Evolutionary conservation across 1,140 invertebrate species (phyloP), one percentile per base, ranked within the genome.

Genomic region (Rhagoletis zephyria): DNA sequence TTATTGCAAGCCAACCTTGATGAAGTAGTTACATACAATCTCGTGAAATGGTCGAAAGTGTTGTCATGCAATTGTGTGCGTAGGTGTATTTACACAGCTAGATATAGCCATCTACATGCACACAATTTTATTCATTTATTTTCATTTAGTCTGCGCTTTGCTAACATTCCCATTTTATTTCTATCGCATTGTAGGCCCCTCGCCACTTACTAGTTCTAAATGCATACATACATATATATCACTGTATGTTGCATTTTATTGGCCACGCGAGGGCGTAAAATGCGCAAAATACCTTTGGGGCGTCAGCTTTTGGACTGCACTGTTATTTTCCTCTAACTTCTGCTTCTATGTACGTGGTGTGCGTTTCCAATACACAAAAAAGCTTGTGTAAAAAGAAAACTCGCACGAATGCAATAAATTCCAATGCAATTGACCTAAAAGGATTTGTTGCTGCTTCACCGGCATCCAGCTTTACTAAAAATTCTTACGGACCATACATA

Each of bases 401-500:
- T 67, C 16, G 12, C n/a, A 51, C 74, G 48, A 81, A 81, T 56
- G 74, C 45, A 81, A 81, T 81, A 81, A 81, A 81, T 81, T 81
- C 48, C 74, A 81, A 81, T 81, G 74, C 74, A 81, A 81, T 81
- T 81, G 74, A 81, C 74, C 74, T 81, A 81, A 81, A 81, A 81
- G 74, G 48, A 81, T 56, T 81, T 81, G 74, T 77, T 56, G 45
- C 74, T 59, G 48, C 48, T 30, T 42, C 74, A 81, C 74, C 51
- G 48, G 74, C 74, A 48, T 77, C 70, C 70, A 45, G 70, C 45
- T 12, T 56, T 56, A n/a, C 40, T 56, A 81, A 81, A 81, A 56
- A 16, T 56, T 51, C 48, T 30, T 30, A 30, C 30, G 30, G 30
- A 30, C 30, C 30, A 30, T 30, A 30, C 30, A 30, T 30, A 30